Evolutionary conservation across 2,888 invertebrate species (phyloP).

Genomic region (Meliscaeva auricollis): DNA sequence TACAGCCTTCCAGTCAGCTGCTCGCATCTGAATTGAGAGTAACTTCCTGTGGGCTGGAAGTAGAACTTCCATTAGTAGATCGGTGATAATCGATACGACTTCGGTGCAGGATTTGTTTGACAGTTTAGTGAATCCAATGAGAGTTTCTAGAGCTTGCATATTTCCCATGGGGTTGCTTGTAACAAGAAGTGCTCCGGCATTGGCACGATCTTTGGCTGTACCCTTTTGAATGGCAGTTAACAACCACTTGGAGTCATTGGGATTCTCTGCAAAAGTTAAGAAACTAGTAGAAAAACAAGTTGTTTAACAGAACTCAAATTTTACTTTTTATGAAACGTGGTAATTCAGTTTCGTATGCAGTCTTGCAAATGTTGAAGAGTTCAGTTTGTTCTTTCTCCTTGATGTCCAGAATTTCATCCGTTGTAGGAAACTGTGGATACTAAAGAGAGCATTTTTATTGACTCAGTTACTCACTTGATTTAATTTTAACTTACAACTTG

Average conservation of each 20-base stretch:
- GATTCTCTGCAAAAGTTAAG: constrained; percentile 79
- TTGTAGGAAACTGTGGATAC: constrained; percentile 81
- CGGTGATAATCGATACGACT: constrained; percentile 81
- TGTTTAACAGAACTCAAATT: background rate
- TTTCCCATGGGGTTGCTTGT: constrained; percentile 83
- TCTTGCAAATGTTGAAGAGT: constrained; percentile 81
- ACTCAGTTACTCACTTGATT: no score
- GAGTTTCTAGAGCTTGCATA: constrained; percentile 81
- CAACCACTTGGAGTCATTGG: constrained; percentile 83
- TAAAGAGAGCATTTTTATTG: constrained; percentile 60
- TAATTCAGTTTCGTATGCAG: constrained; percentile 80
- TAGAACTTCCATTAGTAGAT: constrained; percentile 82
- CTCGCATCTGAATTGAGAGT: constrained; percentile 81
- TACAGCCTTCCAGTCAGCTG: constrained; percentile 82
- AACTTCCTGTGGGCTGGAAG: constrained; percentile 83
- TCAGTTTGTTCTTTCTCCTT: constrained; percentile 83
- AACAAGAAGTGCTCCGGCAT: constrained; percentile 83
- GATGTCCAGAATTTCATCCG: constrained; percentile 81
- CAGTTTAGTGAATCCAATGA: constrained; percentile 82
- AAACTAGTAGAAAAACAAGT: background rate
- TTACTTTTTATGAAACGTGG: constrained; percentile 80
- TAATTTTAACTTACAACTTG: constrained; percentile 79
- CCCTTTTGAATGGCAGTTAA: constrained; percentile 84
- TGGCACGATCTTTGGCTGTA: constrained; percentile 84
- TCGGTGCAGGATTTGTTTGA: constrained; percentile 83